Evolutionary conservation across 2,888 invertebrate genomes (phyloP), one percentile per base, ranked within the genome.

Genomic region (Pterostichus niger): DNA sequence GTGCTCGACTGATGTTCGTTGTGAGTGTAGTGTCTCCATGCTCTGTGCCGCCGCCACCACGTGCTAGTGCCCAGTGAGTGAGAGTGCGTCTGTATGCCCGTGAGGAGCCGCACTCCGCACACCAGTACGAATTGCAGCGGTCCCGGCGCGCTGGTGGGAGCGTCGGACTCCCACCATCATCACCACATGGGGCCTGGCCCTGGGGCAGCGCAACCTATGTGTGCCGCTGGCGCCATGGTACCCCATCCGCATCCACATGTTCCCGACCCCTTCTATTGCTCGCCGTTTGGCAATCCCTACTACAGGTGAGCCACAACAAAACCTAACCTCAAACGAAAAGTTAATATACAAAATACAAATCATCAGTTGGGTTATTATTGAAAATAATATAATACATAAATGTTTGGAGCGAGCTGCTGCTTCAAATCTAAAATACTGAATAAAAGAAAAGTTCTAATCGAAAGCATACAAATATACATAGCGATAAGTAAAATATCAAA

Each of bases 201-300:
- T 0, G 89, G 88, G n/a, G n/a, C n/a, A n/a, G n/a, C n/a, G n/a
- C n/a, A n/a, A n/a, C n/a, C n/a, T n/a, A n/a, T n/a, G n/a, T n/a
- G n/a, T 88, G 78, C 87, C 87, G 85, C 85, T 88, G 82, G 15
- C 54, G 88, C 88, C 78, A 87, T 87, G 85, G 86, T 88, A 79
- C 87, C 87, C 78, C 85, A 76, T 59, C 85, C 86, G 31, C 91
- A 91, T 85, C 89, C 91, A 86, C 77, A 54, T 15, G 31, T 13
- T 87, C 90, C 90, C 85, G 92, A 92, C 86, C 92, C 92, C 0
- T 92, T 93, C 88, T 92, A 92, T 88, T 92, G 92, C 85, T 91
- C 92, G 64, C 92, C 92, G 1, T 92, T 93, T 85, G 92, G 92
- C 80, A 91, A 91, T 81, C 92, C 92, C 13, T 92, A 92, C 87